These are phyloP conservation scores for Squalus acanthias DNA, from an alignment of 2,797 vertebrate species.

Conservation along the genomic window DNA sequence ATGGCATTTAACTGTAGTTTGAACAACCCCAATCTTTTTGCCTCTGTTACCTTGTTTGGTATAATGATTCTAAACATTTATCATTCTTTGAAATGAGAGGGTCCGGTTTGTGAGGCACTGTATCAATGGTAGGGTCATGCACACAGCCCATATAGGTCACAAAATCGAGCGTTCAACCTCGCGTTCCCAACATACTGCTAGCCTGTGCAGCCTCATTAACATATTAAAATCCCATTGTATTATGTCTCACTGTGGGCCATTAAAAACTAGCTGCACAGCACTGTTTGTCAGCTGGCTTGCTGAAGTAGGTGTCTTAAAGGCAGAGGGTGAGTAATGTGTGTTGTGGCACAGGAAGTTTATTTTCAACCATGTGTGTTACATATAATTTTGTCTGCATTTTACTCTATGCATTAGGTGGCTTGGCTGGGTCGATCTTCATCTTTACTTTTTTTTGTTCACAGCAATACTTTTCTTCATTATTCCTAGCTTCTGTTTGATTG, in stretches of 20 bases:
- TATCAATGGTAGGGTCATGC: background rate
- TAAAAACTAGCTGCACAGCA: too few relatives aligned
- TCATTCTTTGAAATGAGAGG: background rate
- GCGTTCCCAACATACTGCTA: background rate
- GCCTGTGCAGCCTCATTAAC: background rate
- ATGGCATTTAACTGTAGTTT: background rate
- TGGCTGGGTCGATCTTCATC: background rate
- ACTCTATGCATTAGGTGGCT: too few relatives aligned
- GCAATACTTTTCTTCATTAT: background rate
- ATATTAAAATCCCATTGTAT: background rate
- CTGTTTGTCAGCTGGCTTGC: background rate
- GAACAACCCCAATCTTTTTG: background rate
- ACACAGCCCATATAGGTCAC: background rate
- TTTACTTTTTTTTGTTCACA: background rate
- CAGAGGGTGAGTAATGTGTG: background rate
- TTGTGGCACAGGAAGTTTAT: too few relatives aligned
- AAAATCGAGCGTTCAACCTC: background rate
- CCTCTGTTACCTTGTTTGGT: background rate
- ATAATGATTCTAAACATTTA: background rate
- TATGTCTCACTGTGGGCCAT: too few relatives aligned
- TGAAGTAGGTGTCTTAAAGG: background rate
- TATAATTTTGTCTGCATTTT: too few relatives aligned
- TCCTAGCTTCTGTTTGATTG: background rate
- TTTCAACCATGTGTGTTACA: too few relatives aligned
- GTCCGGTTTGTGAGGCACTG: background rate